A percentile compares a stretch with the other conserved stretches of the same genome.
These are phyloP conservation scores for Amphiprion percula DNA, from an alignment of 2,113 vertebrate species.

Conservation along the genomic window DNA sequence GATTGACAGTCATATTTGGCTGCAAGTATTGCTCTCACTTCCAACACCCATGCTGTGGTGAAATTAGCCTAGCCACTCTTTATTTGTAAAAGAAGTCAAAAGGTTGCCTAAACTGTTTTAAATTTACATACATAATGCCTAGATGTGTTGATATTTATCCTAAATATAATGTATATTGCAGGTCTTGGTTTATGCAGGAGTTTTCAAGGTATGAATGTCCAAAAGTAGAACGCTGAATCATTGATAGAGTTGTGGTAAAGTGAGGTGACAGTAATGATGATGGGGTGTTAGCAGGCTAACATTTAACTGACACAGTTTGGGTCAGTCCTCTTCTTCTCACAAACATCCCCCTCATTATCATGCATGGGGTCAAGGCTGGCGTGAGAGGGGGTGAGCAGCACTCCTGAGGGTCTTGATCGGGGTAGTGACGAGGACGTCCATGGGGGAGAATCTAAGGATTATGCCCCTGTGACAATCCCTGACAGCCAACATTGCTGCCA, in stretches of 20 bases:
- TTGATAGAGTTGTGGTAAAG: conserved; percentile 35
- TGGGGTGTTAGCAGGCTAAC: conserved; percentile 55
- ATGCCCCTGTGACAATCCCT: conserved; percentile 64
- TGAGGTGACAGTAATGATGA: conserved; percentile 57
- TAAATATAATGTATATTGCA: not conserved
- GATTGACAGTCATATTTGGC: conserved; percentile 71
- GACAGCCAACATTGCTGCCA: conserved; percentile 66
- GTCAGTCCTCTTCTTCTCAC: conserved; percentile 38
- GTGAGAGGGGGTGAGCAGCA: conserved; percentile 63
- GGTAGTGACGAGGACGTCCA: conserved; percentile 73
- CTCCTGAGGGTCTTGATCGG: conserved; percentile 52
- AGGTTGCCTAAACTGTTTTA: not conserved
- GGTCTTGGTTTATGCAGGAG: not conserved
- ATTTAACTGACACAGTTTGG: conserved; percentile 67
- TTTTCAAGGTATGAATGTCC: conserved; percentile 49
- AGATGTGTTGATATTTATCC: not conserved
- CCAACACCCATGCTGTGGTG: conserved; percentile 53
- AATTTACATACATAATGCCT: not conserved
- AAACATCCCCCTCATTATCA: conserved; percentile 69
- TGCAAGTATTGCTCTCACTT: conserved; percentile 70
- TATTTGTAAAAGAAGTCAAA: conserved; percentile 23
- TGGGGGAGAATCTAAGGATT: conserved; percentile 74
- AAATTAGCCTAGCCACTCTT: conserved; percentile 27
- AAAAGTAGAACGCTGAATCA: conserved; percentile 62
- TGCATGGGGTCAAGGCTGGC: conserved; percentile 58